Conservation (phyloP, 2,888 invertebrate species). For the Leptinotarsa rubiginosa region DNA sequence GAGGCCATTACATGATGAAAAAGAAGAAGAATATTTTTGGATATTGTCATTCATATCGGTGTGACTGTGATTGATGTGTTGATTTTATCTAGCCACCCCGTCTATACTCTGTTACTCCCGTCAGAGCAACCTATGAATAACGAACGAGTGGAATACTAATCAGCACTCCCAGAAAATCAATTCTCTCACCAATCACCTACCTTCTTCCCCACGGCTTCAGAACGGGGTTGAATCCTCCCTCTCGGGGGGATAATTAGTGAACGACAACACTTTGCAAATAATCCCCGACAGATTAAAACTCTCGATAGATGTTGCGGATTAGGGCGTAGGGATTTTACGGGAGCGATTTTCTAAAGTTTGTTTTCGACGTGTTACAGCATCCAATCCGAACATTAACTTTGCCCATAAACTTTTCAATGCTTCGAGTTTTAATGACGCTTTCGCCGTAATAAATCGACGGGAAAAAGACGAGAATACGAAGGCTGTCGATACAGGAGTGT, state of each 20-base stretch:
- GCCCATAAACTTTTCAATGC: not conserved
- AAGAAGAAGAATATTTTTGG: too few relatives aligned
- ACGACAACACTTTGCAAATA: conserved; percentile 44
- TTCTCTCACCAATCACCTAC: not conserved
- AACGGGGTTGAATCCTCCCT: conserved; percentile 12
- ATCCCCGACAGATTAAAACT: conserved; percentile 43
- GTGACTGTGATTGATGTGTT: too few relatives aligned
- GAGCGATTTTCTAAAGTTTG: conserved; percentile 31
- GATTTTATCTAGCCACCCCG: too few relatives aligned
- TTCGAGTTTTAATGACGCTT: not conserved
- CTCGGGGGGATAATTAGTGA: conserved; percentile 42
- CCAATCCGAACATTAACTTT: conserved; percentile 16
- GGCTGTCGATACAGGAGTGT: not conserved
- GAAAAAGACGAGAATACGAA: not conserved
- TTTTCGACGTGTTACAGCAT: conserved; percentile 26
- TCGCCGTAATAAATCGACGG: not conserved
- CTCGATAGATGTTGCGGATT: conserved; percentile 48
- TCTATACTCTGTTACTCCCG: too few relatives aligned
- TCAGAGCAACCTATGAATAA: too few relatives aligned
- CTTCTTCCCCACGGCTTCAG: not conserved
- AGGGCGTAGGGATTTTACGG: conserved; percentile 39
- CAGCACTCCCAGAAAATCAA: not conserved
- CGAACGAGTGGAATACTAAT: not conserved
- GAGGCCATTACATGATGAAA: too few relatives aligned
- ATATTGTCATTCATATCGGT: too few relatives aligned